phyloP scores from a whole-genome alignment of 2,797 vertebrate genomes.

The Artibeus jamaicensis region DNA sequence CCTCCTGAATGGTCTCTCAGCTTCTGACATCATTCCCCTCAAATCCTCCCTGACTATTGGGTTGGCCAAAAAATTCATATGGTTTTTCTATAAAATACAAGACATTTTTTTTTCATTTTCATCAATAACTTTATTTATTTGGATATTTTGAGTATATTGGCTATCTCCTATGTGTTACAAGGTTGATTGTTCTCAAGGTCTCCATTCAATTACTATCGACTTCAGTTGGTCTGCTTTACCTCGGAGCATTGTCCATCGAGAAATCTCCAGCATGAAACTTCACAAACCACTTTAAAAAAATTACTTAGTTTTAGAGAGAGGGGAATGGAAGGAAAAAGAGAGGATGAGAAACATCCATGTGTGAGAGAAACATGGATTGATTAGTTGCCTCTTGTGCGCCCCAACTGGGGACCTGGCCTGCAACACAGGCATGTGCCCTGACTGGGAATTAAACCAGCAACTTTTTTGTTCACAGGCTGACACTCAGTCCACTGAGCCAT shows the following conservation, averaged over 20 bases:
- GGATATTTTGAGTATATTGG: background rate
- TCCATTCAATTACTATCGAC: background rate
- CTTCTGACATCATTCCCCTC: background rate
- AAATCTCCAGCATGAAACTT: background rate
- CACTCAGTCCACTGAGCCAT: background rate
- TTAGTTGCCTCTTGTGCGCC: background rate
- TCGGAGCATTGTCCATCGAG: background rate
- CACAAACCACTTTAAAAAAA: background rate
- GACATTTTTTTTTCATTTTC: background rate
- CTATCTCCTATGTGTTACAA: background rate
- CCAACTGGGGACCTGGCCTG: background rate
- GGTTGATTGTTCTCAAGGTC: background rate
- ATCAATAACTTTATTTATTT: background rate
- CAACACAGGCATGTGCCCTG: background rate
- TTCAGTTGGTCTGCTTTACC: background rate
- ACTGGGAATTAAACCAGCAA: background rate
- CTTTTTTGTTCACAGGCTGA: background rate
- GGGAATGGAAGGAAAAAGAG: background rate
- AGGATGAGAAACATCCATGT: background rate
- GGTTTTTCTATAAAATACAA: background rate
- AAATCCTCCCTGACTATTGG: background rate
- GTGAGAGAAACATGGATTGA: background rate
- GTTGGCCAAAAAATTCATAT: background rate
- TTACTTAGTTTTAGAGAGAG: background rate
- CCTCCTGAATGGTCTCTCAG: background rate